Percentiles rank a stretch among this genome's conserved stretches.
phyloP scores from a whole-genome alignment of 1,140 invertebrate species.

The Meloidogyne floridensis region DNA sequence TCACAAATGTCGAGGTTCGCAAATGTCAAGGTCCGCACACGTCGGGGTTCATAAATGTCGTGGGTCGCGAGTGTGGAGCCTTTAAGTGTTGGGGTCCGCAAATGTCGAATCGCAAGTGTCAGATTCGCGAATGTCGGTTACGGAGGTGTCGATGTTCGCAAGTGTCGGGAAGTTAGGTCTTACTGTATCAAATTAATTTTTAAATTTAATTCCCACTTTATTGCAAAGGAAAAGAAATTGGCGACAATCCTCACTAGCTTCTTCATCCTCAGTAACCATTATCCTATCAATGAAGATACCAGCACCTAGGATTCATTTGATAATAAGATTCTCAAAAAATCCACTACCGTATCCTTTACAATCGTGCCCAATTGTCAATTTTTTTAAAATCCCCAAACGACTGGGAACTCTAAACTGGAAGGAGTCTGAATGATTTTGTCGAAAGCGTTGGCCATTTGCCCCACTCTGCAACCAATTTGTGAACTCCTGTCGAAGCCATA shows the following conservation, averaged over 20 bases:
- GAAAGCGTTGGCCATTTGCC: constrained; percentile 34
- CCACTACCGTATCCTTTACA: constrained; percentile 39
- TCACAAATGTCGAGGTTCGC: too few relatives aligned
- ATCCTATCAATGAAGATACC: constrained; percentile 53
- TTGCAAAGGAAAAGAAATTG: constrained; percentile 51
- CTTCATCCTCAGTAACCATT: constrained; percentile 45
- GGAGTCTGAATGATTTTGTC: constrained; percentile 45
- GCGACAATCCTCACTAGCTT: constrained; percentile 32
- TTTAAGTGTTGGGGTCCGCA: too few relatives aligned
- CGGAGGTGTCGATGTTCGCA: too few relatives aligned
- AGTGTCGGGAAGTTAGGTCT: too few relatives aligned
- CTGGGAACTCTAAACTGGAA: constrained; percentile 39
- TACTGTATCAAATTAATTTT: constrained; percentile 8
- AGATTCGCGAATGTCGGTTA: too few relatives aligned
- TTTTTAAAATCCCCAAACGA: constrained; percentile 37
- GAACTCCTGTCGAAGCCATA: constrained; percentile 45
- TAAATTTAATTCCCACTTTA: constrained; percentile 53
- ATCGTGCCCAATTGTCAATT: constrained; percentile 48
- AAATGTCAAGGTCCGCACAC: too few relatives aligned
- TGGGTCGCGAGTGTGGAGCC: too few relatives aligned
- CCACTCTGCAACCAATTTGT: constrained; percentile 54
- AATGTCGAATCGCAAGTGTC: too few relatives aligned
- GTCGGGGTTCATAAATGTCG: too few relatives aligned
- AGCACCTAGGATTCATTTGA: constrained; percentile 29
- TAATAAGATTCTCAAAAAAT: constrained; percentile 9